Percentiles rank a stretch among this genome's conserved stretches.
These are phyloP conservation scores for Napeogenes sylphis DNA, from an alignment of 2,888 invertebrate genomes.

Conservation along the genomic window DNA sequence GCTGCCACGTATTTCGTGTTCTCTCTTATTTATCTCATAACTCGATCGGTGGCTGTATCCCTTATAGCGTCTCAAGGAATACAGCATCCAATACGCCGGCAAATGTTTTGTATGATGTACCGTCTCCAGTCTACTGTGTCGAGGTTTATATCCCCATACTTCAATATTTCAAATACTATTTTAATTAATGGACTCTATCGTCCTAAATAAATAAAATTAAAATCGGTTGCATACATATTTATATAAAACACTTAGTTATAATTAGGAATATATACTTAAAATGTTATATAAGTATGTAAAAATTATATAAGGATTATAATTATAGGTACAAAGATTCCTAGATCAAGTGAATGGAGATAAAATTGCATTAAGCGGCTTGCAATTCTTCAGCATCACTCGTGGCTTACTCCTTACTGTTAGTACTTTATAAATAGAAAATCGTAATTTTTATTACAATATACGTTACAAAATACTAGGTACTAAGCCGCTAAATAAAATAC, in stretches of 20 bases:
- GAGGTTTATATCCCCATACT: constrained; percentile 65
- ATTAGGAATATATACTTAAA: too few relatives aligned
- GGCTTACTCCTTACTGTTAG: constrained; percentile 77
- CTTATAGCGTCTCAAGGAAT: constrained; percentile 78
- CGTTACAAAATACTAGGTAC: constrained; percentile 1
- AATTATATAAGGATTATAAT: constrained; percentile 5
- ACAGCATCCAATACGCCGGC: constrained; percentile 77
- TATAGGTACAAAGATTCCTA: constrained; percentile 79
- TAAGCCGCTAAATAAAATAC: not conserved
- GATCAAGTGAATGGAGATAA: constrained; percentile 80
- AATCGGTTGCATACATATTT: too few relatives aligned
- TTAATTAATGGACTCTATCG: too few relatives aligned
- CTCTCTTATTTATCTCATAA: constrained; percentile 81
- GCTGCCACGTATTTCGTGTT: constrained; percentile 80
- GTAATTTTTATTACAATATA: constrained; percentile 7
- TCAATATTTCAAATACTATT: too few relatives aligned
- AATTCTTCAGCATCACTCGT: constrained; percentile 78
- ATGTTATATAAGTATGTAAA: not conserved
- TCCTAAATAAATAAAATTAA: too few relatives aligned
- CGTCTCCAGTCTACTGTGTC: constrained; percentile 78
- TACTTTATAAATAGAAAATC: constrained; percentile 15
- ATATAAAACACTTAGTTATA: too few relatives aligned
- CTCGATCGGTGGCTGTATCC: constrained; percentile 80
- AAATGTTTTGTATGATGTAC: constrained; percentile 78
- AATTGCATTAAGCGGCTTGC: constrained; percentile 74